Conservation (phyloP, 2,797 vertebrate species). For the Erethizon dorsatum region DNA sequence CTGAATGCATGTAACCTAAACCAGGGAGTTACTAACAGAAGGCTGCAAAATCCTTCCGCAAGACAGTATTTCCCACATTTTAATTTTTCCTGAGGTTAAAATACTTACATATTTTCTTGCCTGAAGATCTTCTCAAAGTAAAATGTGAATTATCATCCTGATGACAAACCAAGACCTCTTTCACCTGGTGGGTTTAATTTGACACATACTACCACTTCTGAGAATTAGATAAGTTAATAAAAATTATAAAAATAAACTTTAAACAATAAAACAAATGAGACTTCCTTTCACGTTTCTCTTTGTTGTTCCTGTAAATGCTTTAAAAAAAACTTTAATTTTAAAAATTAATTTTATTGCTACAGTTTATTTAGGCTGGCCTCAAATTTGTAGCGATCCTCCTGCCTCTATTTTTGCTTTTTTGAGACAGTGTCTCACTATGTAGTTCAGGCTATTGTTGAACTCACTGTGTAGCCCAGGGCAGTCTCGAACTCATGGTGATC, state of each 20-base stretch:
- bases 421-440: no score
- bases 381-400: no score
- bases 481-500: no score
- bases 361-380: no score
- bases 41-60: conserved; percentile 67
- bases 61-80: conserved; percentile 61
- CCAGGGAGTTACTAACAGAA: conserved; percentile 57
- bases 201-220: conserved; percentile 57
- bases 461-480: no score
- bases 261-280: conserved; percentile 76
- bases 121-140: conserved; percentile 73
- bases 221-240: conserved; percentile 73
- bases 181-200: conserved; percentile 53
- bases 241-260: conserved; percentile 69
- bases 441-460: no score
- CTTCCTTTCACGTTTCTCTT: conserved; percentile 62
- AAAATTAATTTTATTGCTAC: no score
- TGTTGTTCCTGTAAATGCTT: conserved; percentile 69
- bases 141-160: conserved; percentile 64
- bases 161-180: conserved; percentile 64
- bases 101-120: conserved; percentile 70
- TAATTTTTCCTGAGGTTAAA: conserved; percentile 81
- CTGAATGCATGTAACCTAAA: conserved; percentile 72
- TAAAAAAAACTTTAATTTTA: no score
- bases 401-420: no score